Evolutionary conservation across 2,797 vertebrate species (phyloP).

Genomic region (Platyrinchus mystaceus): DNA sequence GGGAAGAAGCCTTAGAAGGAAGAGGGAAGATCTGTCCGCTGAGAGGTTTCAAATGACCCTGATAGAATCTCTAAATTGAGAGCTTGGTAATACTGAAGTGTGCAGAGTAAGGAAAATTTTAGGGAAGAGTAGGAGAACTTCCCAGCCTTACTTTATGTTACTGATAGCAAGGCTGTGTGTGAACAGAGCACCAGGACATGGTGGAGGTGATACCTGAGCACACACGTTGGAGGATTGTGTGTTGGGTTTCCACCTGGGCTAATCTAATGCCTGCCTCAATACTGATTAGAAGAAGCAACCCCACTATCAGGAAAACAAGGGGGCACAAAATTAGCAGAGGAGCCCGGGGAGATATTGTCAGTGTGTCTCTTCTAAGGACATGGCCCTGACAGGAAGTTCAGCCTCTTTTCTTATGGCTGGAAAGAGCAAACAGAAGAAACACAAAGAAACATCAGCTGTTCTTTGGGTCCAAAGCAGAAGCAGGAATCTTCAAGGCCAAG

Average conservation of each 20-base stretch:
- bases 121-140: not conserved
- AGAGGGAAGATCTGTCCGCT: not conserved
- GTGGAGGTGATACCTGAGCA: not conserved
- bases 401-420: not conserved
- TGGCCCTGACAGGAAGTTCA: not conserved
- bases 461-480: conserved; percentile 21
- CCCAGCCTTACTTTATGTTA: not conserved
- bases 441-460: not conserved
- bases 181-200: not conserved
- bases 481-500: not conserved
- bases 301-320: not conserved
- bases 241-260: not conserved
- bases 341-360: not conserved
- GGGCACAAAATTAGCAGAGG: not conserved
- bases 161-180: not conserved
- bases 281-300: not conserved
- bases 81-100: not conserved
- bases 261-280: not conserved
- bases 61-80: not conserved
- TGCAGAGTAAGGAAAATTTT: not conserved
- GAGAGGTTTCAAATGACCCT: not conserved
- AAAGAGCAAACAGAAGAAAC: not conserved
- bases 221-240: not conserved
- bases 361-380: not conserved
- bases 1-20: not conserved